These are phyloP conservation scores for Spheniscus mendiculus DNA, from an alignment of 2,113 vertebrate genomes.

Conservation along the genomic window DNA sequence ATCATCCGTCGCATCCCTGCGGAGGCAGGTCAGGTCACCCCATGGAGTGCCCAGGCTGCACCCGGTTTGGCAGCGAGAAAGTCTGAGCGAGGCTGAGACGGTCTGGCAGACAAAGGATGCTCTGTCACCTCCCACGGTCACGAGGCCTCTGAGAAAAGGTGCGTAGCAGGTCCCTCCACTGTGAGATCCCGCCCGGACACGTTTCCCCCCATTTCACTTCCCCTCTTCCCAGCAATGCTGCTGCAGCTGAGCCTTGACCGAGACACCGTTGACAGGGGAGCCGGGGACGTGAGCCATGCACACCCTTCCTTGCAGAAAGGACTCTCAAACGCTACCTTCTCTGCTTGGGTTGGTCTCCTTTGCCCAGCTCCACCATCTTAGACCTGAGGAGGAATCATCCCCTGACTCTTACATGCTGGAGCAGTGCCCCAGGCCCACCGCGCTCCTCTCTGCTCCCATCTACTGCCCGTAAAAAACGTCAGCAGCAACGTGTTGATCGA, in stretches of 20 bases:
- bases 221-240: rapidly evolving
- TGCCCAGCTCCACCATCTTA: not conserved
- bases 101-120: not conserved
- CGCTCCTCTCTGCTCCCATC: not conserved
- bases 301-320: not conserved
- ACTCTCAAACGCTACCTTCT: not conserved
- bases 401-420: rapidly evolving
- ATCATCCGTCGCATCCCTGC: rapidly evolving
- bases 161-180: rapidly evolving
- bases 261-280: not conserved
- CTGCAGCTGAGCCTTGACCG: not conserved
- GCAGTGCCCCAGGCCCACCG: not conserved
- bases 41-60: not conserved
- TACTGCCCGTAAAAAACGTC: not conserved
- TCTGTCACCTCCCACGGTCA: not conserved
- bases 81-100: not conserved
- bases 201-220: not conserved
- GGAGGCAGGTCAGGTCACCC: not conserved
- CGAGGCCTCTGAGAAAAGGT: not conserved
- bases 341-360: not conserved
- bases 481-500: not conserved
- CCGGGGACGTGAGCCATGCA: rapidly evolving
- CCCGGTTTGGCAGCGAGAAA: not conserved
- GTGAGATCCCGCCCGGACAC: rapidly evolving
- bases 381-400: not conserved